These are phyloP conservation scores for Protophormia terraenovae DNA, from an alignment of 2,888 invertebrate genomes.

Conservation along the genomic window DNA sequence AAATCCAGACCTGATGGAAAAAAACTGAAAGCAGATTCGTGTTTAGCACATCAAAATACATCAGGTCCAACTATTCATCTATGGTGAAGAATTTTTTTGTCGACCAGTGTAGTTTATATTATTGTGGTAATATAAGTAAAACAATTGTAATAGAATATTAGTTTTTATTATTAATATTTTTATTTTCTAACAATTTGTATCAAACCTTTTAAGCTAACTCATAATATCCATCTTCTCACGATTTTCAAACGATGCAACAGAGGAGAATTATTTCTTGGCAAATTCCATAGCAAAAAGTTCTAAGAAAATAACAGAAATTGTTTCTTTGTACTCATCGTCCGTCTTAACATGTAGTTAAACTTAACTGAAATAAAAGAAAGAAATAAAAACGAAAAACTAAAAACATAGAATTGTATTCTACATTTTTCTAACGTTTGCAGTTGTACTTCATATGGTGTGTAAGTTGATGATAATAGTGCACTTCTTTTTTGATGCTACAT, in stretches of 20 bases:
- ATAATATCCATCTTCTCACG: neutral
- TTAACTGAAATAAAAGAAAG: slow-evolving; percentile 4
- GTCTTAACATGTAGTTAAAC: neutral
- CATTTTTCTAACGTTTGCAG: slow-evolving; percentile 6
- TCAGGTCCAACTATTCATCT: too few relatives aligned
- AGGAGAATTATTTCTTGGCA: slow-evolving; percentile 9
- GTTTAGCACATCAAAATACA: too few relatives aligned
- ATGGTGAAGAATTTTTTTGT: too few relatives aligned
- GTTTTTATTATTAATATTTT: too few relatives aligned
- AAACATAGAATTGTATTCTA: neutral
- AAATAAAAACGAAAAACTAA: neutral
- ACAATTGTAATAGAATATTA: too few relatives aligned
- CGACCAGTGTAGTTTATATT: too few relatives aligned
- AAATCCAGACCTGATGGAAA: too few relatives aligned
- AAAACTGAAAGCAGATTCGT: too few relatives aligned
- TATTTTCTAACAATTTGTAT: too few relatives aligned
- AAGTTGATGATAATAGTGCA: slow-evolving; percentile 12
- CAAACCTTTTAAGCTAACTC: neutral
- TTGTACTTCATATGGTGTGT: neutral
- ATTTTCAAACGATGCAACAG: neutral
- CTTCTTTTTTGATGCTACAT: slow-evolving; percentile 7
- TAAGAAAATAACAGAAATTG: slow-evolving; percentile 52
- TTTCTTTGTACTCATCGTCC: slow-evolving; percentile 27
- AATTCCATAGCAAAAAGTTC: slow-evolving; percentile 38
- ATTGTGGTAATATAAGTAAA: too few relatives aligned